phyloP scores from a whole-genome alignment of 2,797 vertebrate genomes.

The Babyrousa celebensis region DNA sequence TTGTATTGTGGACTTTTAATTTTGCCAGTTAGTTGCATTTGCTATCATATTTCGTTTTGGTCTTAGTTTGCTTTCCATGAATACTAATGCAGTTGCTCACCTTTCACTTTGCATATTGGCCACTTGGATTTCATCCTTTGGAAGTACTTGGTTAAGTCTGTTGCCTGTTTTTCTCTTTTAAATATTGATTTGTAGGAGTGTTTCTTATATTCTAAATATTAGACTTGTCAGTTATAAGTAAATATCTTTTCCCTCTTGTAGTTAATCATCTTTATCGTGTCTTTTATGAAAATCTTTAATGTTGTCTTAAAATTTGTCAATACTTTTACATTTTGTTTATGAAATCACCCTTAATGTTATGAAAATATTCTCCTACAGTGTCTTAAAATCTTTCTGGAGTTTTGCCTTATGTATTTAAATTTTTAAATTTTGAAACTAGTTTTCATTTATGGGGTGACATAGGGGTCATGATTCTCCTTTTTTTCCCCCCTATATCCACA shows the following conservation, averaged over 20 bases:
- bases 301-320: background rate
- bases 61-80: background rate
- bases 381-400: background rate
- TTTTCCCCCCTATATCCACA: background rate
- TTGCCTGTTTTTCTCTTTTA: constrained; percentile 19
- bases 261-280: background rate
- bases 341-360: constrained; percentile 2
- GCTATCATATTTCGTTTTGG: background rate
- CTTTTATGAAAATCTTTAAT: constrained; percentile 2
- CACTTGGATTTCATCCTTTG: background rate
- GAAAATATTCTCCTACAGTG: background rate
- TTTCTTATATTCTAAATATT: background rate
- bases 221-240: background rate
- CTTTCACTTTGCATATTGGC: background rate
- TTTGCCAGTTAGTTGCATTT: background rate
- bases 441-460: background rate
- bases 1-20: background rate
- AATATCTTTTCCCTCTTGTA: background rate
- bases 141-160: background rate
- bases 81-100: background rate
- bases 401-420: background rate
- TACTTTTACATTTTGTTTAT: constrained; percentile 21
- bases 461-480: background rate
- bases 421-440: constrained; percentile 39
- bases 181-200: constrained; percentile 6